Conservation (phyloP, 2,888 invertebrate genomes). For the Dorcus hopei region DNA sequence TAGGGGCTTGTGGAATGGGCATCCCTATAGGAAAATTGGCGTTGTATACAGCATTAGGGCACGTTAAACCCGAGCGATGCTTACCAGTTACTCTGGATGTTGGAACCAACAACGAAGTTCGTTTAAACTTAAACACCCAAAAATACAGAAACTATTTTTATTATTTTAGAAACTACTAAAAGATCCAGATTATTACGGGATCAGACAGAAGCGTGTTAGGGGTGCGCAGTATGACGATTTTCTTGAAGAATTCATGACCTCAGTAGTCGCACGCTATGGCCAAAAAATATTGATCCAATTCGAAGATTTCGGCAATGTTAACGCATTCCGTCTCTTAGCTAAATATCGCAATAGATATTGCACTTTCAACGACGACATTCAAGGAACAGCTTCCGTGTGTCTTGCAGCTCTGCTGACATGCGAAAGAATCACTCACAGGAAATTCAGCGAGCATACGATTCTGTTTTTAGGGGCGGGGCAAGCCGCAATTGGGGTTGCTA, state of each 20-base stretch:
- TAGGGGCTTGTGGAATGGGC: constrained; percentile 98
- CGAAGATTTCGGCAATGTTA: constrained; percentile 97
- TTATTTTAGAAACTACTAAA: constrained; percentile 61
- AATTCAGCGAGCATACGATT: constrained; percentile 79
- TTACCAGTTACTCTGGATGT: constrained; percentile 93
- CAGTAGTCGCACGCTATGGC: constrained; percentile 79
- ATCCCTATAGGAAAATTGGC: constrained; percentile 97
- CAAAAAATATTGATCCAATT: constrained; percentile 87
- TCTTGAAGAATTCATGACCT: constrained; percentile 95
- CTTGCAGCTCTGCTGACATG: constrained; percentile 90
- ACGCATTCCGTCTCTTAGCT: constrained; percentile 89
- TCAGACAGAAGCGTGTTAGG: constrained; percentile 77
- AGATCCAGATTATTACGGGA: constrained; percentile 93
- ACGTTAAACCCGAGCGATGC: constrained; percentile 92
- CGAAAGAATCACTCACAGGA: constrained; percentile 76
- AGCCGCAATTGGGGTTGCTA: constrained; percentile 74
- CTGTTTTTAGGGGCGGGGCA: constrained; percentile 98
- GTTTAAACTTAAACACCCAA: background rate
- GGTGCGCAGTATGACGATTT: constrained; percentile 89
- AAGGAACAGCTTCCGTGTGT: constrained; percentile 95
- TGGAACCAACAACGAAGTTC: constrained; percentile 82
- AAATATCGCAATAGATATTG: constrained; percentile 87
- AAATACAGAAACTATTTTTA: background rate
- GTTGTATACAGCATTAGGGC: constrained; percentile 94
- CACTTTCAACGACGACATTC: constrained; percentile 99